These are phyloP conservation scores for Lasius platythorax DNA, from an alignment of 2,888 invertebrate genomes.

Conservation along the genomic window DNA sequence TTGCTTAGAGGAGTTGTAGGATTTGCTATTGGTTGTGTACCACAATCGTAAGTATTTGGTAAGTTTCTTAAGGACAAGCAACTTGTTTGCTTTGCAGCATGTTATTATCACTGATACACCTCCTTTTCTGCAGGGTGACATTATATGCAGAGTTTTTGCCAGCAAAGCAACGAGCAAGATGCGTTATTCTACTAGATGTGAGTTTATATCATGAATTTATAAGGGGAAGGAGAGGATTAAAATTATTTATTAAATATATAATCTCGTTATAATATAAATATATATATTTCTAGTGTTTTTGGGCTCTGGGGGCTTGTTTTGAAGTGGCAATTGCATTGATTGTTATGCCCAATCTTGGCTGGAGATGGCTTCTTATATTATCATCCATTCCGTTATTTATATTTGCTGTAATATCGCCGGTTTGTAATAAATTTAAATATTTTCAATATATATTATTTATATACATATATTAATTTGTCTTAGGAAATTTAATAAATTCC, in stretches of 20 bases:
- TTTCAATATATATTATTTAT: constrained; percentile 22
- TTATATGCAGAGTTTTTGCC: constrained; percentile 98
- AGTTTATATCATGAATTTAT: constrained; percentile 84
- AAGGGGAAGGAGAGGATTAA: not conserved
- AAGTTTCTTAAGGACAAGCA: constrained; percentile 40
- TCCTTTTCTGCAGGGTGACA: constrained; percentile 91
- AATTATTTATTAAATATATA: constrained; percentile 9
- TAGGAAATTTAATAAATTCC: not conserved
- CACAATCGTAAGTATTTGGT: constrained; percentile 94
- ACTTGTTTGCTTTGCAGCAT: not conserved
- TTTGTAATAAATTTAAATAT: constrained; percentile 87
- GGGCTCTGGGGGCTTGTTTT: constrained; percentile 98
- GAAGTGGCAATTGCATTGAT: constrained; percentile 96
- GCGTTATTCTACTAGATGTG: constrained; percentile 97
- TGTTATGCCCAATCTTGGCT: constrained; percentile 96
- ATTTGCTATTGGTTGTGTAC: constrained; percentile 98
- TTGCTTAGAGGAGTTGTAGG: constrained; percentile 97
- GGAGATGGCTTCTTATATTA: constrained; percentile 96
- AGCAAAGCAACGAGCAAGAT: constrained; percentile 96
- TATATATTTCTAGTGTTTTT: constrained; percentile 91
- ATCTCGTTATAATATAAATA: not conserved
- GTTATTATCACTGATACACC: constrained; percentile 2
- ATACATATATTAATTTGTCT: not conserved
- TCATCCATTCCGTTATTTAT: constrained; percentile 95
- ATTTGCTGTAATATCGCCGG: constrained; percentile 93